phyloP scores from a whole-genome alignment of 2,888 invertebrate species.

The Bibio marci region DNA sequence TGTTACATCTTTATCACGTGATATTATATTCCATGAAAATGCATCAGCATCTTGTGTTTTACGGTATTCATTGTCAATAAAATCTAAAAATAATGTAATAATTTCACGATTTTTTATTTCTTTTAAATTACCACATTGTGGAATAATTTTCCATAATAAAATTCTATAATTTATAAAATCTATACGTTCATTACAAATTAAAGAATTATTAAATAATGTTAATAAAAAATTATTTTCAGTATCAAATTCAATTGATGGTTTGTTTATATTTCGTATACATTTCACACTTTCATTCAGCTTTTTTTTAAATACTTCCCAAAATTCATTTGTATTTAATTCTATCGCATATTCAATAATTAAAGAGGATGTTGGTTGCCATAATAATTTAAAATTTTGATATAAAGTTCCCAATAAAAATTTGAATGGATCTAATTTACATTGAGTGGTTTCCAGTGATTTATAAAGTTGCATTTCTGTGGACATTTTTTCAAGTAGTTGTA shows the following conservation, averaged over 20 bases:
- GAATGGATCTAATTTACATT: slow-evolving; percentile 47
- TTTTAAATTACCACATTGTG: slow-evolving; percentile 51
- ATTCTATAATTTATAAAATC: slow-evolving; percentile 62
- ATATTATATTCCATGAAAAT: slow-evolving; percentile 33
- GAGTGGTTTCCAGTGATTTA: slow-evolving; percentile 32
- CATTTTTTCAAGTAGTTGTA: slow-evolving; percentile 56
- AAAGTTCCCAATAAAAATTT: slow-evolving; percentile 67
- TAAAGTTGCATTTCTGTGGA: slow-evolving; percentile 42
- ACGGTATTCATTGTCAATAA: slow-evolving; percentile 44
- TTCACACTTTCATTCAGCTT: slow-evolving; percentile 37
- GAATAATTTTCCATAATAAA: slow-evolving; percentile 66
- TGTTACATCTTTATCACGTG: slow-evolving; percentile 10
- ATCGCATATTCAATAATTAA: slow-evolving; percentile 59
- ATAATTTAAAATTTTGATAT: slow-evolving; percentile 69
- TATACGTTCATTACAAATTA: slow-evolving; percentile 26
- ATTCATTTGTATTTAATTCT: slow-evolving; percentile 38
- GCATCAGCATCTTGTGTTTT: slow-evolving; percentile 38
- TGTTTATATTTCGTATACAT: slow-evolving; percentile 24
- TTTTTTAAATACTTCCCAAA: slow-evolving; percentile 53
- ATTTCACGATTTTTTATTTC: slow-evolving; percentile 69
- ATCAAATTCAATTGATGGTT: neutral
- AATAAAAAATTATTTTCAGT: slow-evolving; percentile 2
- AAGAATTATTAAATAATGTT: neutral
- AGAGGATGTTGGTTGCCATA: slow-evolving; percentile 73
- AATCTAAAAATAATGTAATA: slow-evolving; percentile 61